A percentile compares a stretch with the other conserved stretches of the same genome.
Evolutionary conservation across 2,888 invertebrate species (phyloP).

Genomic region (Coelinius sp.): DNA sequence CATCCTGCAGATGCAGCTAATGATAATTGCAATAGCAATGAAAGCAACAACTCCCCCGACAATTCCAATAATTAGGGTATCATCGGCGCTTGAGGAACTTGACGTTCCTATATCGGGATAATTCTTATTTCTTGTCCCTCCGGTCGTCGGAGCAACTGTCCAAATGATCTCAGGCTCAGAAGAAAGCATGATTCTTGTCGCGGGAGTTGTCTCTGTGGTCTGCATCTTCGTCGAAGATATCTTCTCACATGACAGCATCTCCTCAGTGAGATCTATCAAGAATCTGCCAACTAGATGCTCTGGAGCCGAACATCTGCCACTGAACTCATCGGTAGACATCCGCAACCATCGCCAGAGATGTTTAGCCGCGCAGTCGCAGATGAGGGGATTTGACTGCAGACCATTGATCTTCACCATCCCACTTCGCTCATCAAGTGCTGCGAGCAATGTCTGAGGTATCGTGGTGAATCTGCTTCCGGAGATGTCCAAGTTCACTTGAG

Average conservation of each 20-base stretch:
- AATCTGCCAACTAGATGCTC: conserved; percentile 79
- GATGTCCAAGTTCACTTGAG: conserved; percentile 83
- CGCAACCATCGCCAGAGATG: conserved; percentile 86
- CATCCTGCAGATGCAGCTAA: conserved; percentile 89
- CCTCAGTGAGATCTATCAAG: conserved; percentile 84
- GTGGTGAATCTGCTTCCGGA: conserved; percentile 84
- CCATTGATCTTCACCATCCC: conserved; percentile 83
- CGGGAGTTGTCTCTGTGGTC: conserved; percentile 71
- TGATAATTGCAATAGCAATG: conserved; percentile 88
- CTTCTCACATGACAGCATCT: conserved; percentile 85
- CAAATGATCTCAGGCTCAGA: conserved; percentile 91
- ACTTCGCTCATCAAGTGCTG: conserved; percentile 85
- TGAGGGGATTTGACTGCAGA: conserved; percentile 84
- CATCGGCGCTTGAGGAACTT: conserved; percentile 82
- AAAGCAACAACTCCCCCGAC: conserved; percentile 94
- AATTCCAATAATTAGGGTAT: conserved; percentile 94
- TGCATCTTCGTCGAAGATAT: conserved; percentile 73
- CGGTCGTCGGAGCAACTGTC: conserved; percentile 84
- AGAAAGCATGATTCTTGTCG: conserved; percentile 73
- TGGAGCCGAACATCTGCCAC: conserved; percentile 79
- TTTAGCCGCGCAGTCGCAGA: conserved; percentile 88
- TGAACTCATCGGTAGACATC: conserved; percentile 70
- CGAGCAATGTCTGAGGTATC: conserved; percentile 83
- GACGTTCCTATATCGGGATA: conserved; percentile 72
- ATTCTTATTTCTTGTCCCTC: conserved; percentile 75